phyloP scores from a whole-genome alignment of 2,888 invertebrate species.

The Icerya purchasi region DNA sequence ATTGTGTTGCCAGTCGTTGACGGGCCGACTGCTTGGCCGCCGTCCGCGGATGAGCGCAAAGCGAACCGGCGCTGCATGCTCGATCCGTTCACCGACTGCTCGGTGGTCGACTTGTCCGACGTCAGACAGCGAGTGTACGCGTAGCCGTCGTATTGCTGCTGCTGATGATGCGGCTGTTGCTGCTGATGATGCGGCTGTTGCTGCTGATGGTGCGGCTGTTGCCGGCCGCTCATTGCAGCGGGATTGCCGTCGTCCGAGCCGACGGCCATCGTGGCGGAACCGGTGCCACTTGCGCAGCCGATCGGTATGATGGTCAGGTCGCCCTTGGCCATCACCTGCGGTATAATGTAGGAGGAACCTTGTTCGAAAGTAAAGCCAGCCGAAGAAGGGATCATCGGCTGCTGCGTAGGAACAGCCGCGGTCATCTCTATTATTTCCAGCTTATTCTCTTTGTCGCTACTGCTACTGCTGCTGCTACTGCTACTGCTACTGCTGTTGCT shows the following conservation, averaged over 20 bases:
- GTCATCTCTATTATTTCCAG: background rate
- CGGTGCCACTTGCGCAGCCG: background rate
- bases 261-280: background rate
- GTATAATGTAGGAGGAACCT: background rate
- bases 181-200: background rate
- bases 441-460: background rate
- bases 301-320: background rate
- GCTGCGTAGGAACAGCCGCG: too few species aligned
- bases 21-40: background rate
- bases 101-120: background rate
- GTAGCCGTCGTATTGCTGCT: background rate
- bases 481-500: background rate
- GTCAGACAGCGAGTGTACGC: background rate
- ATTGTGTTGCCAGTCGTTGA: background rate
- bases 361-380: background rate
- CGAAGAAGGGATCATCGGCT: constrained; percentile 6
- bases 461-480: background rate
- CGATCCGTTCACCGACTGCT: constrained; percentile 5
- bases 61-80: constrained; percentile 26
- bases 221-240: background rate
- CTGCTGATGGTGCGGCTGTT: background rate
- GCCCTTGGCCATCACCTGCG: background rate
- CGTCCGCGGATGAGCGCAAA: constrained; percentile 6
- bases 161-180: background rate
- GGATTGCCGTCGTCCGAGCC: constrained; percentile 5